Base-by-base conservation (phyloP, 2,797 vertebrate species). In the Anabacerthia variegaticeps region DNA sequence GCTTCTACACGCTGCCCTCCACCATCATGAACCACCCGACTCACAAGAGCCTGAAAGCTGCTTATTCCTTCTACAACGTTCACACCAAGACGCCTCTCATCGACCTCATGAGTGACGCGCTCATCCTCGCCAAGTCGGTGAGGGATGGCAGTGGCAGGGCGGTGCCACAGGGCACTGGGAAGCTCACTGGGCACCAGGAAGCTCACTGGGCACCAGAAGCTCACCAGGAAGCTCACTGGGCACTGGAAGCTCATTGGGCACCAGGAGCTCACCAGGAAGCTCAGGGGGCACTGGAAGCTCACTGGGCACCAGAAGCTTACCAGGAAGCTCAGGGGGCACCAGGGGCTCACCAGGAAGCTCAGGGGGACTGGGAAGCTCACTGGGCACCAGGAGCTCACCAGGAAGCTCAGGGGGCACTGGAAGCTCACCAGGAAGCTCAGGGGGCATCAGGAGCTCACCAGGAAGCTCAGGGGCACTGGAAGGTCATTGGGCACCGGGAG, bases 1-100 rank as follows among this genome's bases (percentile, higher is more conserved):
- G 99, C 97, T 99, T 99, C 97, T 99, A 99, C 97, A 99, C 99
- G 0, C 98, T 99, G 97, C 99, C 99, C 68, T 99, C 99, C 80
- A 99, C 99, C 97, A 99, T 99, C 97, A 99, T 99, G 99, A 99
- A 99, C 97, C 99, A 99, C 97, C 98, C 99, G 0, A 98, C 99
- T 90, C 99, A 99, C 98, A 99, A 98, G 98, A 99, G 99, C 96
- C 98, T 99, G 92, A 99, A 99, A 97, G 99, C 99, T 24, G 99
- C 99, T 22, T 99, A 99, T 88, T 99, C 99, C 92, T 99, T 99
- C 98, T 99, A 99, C 98, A 99, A 99, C 0, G 99, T 99, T 85
- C 99, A 99, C 98, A 99, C 99, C 96, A 98, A 98, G 98, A 99
- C 98, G 18, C 97, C 99, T 44, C 98, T 99, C 96, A 98, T 99